Evolutionary conservation across 2,797 vertebrate species (phyloP), one percentile per base, ranked within the genome.

Genomic region (Brachyrhaphis roseni): DNA sequence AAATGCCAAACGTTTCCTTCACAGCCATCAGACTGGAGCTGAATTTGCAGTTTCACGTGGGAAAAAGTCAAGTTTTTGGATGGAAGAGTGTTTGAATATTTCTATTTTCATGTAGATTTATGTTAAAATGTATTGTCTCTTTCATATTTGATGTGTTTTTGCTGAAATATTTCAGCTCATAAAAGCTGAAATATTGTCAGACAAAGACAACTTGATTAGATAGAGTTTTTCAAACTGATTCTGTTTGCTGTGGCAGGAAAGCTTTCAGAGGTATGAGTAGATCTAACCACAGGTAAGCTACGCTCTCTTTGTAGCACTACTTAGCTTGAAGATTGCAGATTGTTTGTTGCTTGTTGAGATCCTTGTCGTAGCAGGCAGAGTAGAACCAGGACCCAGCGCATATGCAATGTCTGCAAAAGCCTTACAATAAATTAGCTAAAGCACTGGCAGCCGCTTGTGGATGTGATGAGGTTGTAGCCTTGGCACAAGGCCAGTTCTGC

Each of bases 1-100:
- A 6, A 75, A 46, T 12, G 64, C 28, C 68, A 76, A 72, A 76
- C 34, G 31, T 53, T 76, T 72, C 2, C 45, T 45, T 47, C 79
- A 57, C 31, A 28, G 16, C 31, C 5, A 15, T 71, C 64, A 13
- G 53, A 28, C 8, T 13, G 16, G 10, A 11, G 51, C 4, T n/a
- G 47, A 68, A 45, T 36, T 68, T 51, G 45, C 13, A 15, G 26
- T 13, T 49, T 51, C 12, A 31, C 4, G 1, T 43, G 68, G n/a
- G 0, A 72, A 47, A 70, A n/a, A 16, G n/a, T 23, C 5, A 16
- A 4, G 0, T 47, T 62, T 62, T 1, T 1, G 8, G 34, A 53
- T 4, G 18, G 13, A 53, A 77, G 10, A 28, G 26, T 26, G 15
- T 71, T 45, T 71, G 18, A n/a, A 70, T 43, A 43, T 70, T 71